Base-by-base conservation (phyloP, 1,140 invertebrate species). In the Oncopodura yosiiana region DNA sequence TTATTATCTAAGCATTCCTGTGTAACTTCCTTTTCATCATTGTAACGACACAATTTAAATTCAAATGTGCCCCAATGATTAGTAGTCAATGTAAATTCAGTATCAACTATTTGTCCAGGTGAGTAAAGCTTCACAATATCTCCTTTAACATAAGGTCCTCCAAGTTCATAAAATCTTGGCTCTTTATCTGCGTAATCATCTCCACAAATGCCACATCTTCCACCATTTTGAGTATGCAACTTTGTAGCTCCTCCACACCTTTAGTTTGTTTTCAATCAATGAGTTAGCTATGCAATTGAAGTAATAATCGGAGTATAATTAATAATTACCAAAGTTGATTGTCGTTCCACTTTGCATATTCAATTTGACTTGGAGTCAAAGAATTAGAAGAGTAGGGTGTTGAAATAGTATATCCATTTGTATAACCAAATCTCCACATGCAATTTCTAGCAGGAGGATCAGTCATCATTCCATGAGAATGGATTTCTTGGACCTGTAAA, bases 271-370 rank as follows among this genome's bases (percentile, higher is more conserved):
- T n/a, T n/a, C n/a, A n/a, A n/a, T n/a, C n/a, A n/a, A n/a, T n/a
- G n/a, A n/a, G n/a, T n/a, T n/a, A n/a, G n/a, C n/a, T n/a, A n/a
- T n/a, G n/a, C n/a, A n/a, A n/a, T n/a, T n/a, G n/a, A n/a, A n/a
- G n/a, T n/a, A 34, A 8, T 34, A 14, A 19, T 2, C 19, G 2
- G 16, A 34, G 1, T 50, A 49, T 21, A 34, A 21, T 19, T 19
- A 21, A 49, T 3, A 8, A 49, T 3, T 49, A 84, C 66, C 77
- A 83, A 1, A 82, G 69, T 66, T 82, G 88, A 62, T 92, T 94
- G 68, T 95, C 92, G 63, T 94, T 90, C 66, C 93, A 94, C 70
- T 95, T 93, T 12, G 90, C 84, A n/a, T n/a, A n/a, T n/a, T n/a
- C n/a, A n/a, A n/a, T n/a, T n/a, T n/a, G n/a, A n/a, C n/a, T n/a